Conservation (phyloP, 2,113 vertebrate species). For the Macheiramphus alcinus region DNA sequence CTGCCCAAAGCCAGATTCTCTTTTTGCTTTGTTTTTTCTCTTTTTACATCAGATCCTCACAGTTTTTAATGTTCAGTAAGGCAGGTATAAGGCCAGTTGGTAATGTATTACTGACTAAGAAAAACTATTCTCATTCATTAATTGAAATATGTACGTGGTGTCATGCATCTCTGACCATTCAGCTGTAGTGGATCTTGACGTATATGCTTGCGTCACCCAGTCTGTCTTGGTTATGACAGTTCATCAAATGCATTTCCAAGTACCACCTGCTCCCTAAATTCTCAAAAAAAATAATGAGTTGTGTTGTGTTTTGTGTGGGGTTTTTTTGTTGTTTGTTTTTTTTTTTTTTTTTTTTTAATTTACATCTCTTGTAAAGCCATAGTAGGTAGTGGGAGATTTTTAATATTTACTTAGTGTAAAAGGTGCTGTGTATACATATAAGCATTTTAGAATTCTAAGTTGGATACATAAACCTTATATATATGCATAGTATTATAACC, state of each 20-base stretch:
- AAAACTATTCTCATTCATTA: not conserved
- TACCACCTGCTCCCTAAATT: not conserved
- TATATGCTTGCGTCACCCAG: not conserved
- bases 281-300: not conserved
- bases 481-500: not conserved
- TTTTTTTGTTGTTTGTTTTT: too few species aligned
- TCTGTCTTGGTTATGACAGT: not conserved
- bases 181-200: not conserved
- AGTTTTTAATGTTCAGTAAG: not conserved
- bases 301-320: too few species aligned
- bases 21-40: not conserved
- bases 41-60: not conserved
- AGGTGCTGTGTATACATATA: not conserved
- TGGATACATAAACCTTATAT: not conserved
- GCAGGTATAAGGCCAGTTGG: not conserved
- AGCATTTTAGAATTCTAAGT: not conserved
- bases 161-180: not conserved
- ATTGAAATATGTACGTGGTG: not conserved
- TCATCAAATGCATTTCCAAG: not conserved
- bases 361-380: not conserved
- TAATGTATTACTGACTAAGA: not conserved
- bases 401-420: not conserved
- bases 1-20: not conserved
- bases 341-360: not conserved
- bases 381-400: not conserved